Conservation (phyloP, 2,888 invertebrate genomes). For the Diloba caeruleocephala region DNA sequence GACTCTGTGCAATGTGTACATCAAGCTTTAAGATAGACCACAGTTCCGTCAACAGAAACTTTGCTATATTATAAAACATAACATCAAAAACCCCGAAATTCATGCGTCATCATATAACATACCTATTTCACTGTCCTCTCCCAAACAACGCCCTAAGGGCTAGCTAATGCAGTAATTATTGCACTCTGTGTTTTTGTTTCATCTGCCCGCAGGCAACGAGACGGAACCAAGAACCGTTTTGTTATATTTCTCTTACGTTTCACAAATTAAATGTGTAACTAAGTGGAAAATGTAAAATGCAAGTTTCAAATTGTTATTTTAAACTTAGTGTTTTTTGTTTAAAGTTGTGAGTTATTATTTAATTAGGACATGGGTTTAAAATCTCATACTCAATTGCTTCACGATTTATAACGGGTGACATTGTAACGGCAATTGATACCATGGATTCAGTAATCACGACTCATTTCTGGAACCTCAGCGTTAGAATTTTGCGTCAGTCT, state of each 20-base stretch:
- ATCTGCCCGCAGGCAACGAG: slow-evolving; percentile 18
- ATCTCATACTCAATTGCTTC: no score
- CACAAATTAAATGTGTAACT: slow-evolving; percentile 45
- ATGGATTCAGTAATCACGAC: no score
- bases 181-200: slow-evolving; percentile 40
- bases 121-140: neutral
- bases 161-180: slow-evolving; percentile 41
- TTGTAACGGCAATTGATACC: no score
- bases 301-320: slow-evolving; percentile 31
- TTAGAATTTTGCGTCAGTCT: no score
- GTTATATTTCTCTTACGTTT: slow-evolving; percentile 1
- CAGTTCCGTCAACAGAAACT: no score
- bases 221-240: slow-evolving; percentile 29
- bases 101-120: no score
- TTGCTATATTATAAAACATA: no score
- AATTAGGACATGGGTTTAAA: slow-evolving; percentile 8
- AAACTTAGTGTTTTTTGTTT: slow-evolving; percentile 5
- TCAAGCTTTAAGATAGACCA: no score
- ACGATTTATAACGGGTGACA: no score
- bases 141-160: slow-evolving; percentile 22
- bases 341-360: slow-evolving; percentile 20
- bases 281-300: slow-evolving; percentile 32
- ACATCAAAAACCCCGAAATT: no score
- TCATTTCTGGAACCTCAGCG: no score
- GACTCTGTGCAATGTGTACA: no score